Conservation (phyloP, 2,888 invertebrate genomes). For the Hypomecis atomaria region DNA sequence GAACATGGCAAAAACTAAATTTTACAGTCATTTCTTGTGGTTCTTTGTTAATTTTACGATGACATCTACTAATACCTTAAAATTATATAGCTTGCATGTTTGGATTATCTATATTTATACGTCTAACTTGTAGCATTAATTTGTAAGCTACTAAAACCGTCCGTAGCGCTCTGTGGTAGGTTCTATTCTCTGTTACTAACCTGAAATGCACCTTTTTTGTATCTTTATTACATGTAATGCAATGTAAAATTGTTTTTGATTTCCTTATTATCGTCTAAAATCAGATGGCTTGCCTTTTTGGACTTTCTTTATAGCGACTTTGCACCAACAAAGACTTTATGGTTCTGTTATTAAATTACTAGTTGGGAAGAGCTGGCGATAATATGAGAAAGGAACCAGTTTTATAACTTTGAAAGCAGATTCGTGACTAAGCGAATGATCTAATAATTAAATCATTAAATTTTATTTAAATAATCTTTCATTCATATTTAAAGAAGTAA, state of each 20-base stretch:
- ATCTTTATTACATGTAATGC: conserved; percentile 6
- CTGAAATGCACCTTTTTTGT: neutral
- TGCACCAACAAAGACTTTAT: neutral
- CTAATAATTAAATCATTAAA: too few species aligned
- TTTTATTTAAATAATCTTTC: too few species aligned
- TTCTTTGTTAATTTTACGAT: too few species aligned
- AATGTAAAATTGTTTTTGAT: neutral
- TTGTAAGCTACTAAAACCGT: too few species aligned
- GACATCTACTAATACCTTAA: too few species aligned
- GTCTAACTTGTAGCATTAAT: too few species aligned
- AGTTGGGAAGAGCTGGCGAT: neutral
- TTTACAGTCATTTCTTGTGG: too few species aligned
- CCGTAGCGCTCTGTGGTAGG: neutral
- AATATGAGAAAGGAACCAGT: neutral
- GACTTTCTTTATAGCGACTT: conserved; percentile 3
- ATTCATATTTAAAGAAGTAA: too few species aligned
- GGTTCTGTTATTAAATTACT: neutral
- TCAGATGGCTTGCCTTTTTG: neutral
- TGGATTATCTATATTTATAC: too few species aligned
- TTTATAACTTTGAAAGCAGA: neutral
- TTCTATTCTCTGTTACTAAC: neutral
- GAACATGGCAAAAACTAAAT: too few species aligned
- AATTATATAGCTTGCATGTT: too few species aligned
- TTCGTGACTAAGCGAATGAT: too few species aligned
- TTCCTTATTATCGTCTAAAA: neutral